Base-by-base conservation (phyloP, 2,797 vertebrate genomes). In the Labeo calbasu region DNA sequence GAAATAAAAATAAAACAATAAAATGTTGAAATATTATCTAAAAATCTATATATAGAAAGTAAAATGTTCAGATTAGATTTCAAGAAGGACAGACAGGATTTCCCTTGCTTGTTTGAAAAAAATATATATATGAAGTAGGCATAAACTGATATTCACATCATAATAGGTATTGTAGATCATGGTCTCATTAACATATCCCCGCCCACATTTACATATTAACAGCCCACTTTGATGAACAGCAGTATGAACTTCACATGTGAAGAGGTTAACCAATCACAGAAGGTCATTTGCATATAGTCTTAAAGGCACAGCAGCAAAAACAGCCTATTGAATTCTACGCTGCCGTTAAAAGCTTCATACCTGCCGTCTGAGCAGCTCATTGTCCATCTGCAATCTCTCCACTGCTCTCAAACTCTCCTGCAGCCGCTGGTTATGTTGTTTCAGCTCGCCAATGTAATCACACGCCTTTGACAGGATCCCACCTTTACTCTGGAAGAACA, bases 391-490 rank as follows among this genome's bases (percentile, higher is more conserved):
- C 90, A 96, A 93, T 89, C 96, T 92, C 91, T 97, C 96, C 14
- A 96, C 94, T 88, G 97, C 96, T 87, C 97, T 97, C 90, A 96
- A 94, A 82, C 95, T 95, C 88, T 97, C 96, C 90, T 96, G 96
- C 91, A 98, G 94, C 50, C 94, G 93, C 92, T 96, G 96, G 93
- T 97, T 97, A 79, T 91, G 96, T 91, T 97, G 95, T 84, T 96
- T 94, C 36, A 98, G 94, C 87, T 97, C 97, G 0, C 94, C 94
- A 89, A 98, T 97, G 89, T 98, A 97, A 91, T 98, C 96, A 0
- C 97, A 98, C 1, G 97, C 97, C 91, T 98, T 98, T 1, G 97
- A 98, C 77, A 98, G 94, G 92, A 98, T 98, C 79, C 97, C 96
- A 0, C 97, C 97, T 94, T 98, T 98, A 89, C 97, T 98, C 96